Conservation (phyloP, 1,140 invertebrate species). For the Potamilus streckersoni region DNA sequence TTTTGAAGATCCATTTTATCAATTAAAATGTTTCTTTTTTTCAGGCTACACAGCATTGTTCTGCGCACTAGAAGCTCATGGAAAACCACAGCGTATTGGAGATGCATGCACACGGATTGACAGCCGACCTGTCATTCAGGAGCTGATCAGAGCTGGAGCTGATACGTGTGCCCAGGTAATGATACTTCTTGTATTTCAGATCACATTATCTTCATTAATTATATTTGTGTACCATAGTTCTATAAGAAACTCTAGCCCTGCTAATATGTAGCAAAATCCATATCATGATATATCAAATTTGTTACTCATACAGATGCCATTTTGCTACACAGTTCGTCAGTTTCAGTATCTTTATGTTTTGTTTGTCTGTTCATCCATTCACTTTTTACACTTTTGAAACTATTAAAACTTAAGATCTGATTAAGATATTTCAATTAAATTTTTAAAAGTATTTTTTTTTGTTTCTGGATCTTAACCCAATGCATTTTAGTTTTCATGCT, state of each 20-base stretch:
- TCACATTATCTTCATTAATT: neutral
- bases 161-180: constrained; percentile 56
- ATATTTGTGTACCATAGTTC: neutral
- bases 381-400: too few relatives aligned
- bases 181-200: neutral
- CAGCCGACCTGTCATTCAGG: constrained; percentile 50
- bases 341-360: too few relatives aligned
- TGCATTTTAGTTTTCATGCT: too few relatives aligned
- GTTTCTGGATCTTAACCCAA: too few relatives aligned
- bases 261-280: too few relatives aligned
- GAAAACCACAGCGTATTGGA: constrained; percentile 22
- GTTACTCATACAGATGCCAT: too few relatives aligned
- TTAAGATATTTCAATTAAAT: too few relatives aligned
- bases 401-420: too few relatives aligned
- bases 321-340: too few relatives aligned
- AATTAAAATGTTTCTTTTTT: constrained; percentile 10
- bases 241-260: neutral
- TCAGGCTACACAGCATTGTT: constrained; percentile 59
- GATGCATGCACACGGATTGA: constrained; percentile 31
- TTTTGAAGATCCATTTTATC: neutral
- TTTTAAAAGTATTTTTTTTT: too few relatives aligned
- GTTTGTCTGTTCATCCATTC: too few relatives aligned
- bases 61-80: constrained; percentile 55
- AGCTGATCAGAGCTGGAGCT: constrained; percentile 49
- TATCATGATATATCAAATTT: too few relatives aligned